phyloP scores from a whole-genome alignment of 2,888 invertebrate species.

The Oeneis ivallda region DNA sequence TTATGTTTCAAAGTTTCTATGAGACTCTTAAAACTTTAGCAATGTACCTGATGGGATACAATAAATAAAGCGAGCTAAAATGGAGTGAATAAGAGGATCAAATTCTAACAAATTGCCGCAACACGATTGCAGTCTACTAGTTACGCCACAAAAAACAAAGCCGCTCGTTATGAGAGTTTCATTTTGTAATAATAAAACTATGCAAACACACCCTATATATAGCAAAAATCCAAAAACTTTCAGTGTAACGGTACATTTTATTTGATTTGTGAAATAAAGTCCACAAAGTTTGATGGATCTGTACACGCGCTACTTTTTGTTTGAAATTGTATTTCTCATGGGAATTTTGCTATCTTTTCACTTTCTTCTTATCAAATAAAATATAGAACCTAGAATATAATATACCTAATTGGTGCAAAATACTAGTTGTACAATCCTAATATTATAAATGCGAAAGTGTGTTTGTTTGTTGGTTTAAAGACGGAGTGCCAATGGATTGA shows the following conservation, averaged over 20 bases:
- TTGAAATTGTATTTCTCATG: slow-evolving; percentile 4
- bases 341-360: background rate
- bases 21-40: no score
- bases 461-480: no score
- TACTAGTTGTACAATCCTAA: no score
- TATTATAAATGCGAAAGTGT: no score
- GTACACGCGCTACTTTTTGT: slow-evolving; percentile 4
- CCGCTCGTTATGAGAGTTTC: background rate
- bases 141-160: slow-evolving; percentile 8
- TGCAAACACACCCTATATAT: background rate
- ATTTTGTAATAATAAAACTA: slow-evolving; percentile 6
- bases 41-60: no score
- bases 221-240: slow-evolving; percentile 8
- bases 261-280: slow-evolving; percentile 12
- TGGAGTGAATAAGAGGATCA: background rate
- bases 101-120: background rate
- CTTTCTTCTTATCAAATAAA: background rate
- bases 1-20: no score
- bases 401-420: no score
- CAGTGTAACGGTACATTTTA: slow-evolving; percentile 14
- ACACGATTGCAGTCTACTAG: background rate
- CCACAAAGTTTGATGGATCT: slow-evolving; percentile 14
- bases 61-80: no score
- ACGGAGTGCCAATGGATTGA: no score
- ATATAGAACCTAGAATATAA: no score